Evolutionary conservation across 2,797 vertebrate genomes (phyloP), one percentile per base, ranked within the genome.

Genomic region (Psittacula echo): DNA sequence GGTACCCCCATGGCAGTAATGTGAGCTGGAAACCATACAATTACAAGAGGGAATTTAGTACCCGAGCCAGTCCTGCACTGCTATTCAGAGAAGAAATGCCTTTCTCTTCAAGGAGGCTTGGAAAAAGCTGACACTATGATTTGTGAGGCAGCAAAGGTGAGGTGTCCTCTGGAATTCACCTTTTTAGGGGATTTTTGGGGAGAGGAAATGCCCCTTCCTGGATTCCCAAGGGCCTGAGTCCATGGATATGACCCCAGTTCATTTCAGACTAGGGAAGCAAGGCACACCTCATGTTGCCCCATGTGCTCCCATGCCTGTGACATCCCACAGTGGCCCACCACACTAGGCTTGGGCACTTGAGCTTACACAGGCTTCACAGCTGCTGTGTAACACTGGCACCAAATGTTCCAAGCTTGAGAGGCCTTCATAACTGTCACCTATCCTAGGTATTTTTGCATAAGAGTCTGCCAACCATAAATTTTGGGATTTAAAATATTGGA

Each of bases 311-410:
- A 11, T 18, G 30, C 13, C 67, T 4, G 1, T 21, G 42, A 34
- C 2, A 2, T 30, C 39, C 51, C 19, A n/a, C 17, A 42, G 44
- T 44, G 12, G 9, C 53, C 29, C 75, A 47, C 29, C 27, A 23
- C 0, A 1, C 21, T 58, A 9, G 29, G 7, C 17, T 0, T 65
- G 74, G 37, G 20, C 67, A 42, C 11, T 17, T n/a, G 67, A 87
- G 54, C 30, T 58, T 62, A 37, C 11, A 62, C 34, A 10, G 61
- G 23, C 29, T 85, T 76, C 85, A 44, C 39, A 78, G 66, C 12
- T 84, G 18, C 45, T 39, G 4, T 24, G 42, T 68, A 58, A 34
- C 58, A 44, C 29, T 0, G 2, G 4, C 64, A 80, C 22, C 0
- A 1, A 45, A 22, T 8, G 11, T 50, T 18, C 26, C 29, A 65